Conservation (phyloP, 2,113 vertebrate species). For the Rhinoderma darwinii region DNA sequence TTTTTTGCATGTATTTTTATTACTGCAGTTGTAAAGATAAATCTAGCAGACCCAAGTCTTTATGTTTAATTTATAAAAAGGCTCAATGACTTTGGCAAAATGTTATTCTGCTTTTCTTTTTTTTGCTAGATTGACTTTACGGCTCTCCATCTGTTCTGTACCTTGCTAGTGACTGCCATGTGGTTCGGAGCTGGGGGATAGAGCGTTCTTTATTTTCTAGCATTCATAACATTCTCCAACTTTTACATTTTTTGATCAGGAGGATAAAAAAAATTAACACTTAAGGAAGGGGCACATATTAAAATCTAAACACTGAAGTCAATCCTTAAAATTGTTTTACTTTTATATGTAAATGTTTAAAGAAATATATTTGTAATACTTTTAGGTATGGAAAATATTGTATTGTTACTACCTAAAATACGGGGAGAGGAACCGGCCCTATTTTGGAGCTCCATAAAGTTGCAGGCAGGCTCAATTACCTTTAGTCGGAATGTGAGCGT, state of each 20-base stretch:
- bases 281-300: neutral
- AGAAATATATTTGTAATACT: neutral
- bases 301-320: neutral
- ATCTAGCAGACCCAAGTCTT: conserved; percentile 16
- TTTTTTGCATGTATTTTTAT: neutral
- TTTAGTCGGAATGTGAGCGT: neutral
- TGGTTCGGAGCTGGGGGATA: neutral
- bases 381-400: neutral
- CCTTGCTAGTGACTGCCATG: conserved; percentile 22
- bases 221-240: neutral
- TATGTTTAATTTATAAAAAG: conserved; percentile 38
- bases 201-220: neutral
- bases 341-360: neutral
- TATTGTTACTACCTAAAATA: neutral
- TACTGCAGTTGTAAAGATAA: conserved; percentile 20
- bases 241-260: neutral
- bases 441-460: neutral
- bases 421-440: neutral
- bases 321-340: neutral
- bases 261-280: neutral
- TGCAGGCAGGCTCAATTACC: neutral
- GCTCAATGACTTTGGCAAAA: conserved; percentile 29
- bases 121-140: conserved; percentile 56
- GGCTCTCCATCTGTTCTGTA: conserved; percentile 49
- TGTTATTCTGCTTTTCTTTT: conserved; percentile 49